Percentiles rank a stretch among this genome's conserved stretches.
Evolutionary conservation across 2,113 vertebrate species (phyloP).

Genomic region (Symphodus melops): DNA sequence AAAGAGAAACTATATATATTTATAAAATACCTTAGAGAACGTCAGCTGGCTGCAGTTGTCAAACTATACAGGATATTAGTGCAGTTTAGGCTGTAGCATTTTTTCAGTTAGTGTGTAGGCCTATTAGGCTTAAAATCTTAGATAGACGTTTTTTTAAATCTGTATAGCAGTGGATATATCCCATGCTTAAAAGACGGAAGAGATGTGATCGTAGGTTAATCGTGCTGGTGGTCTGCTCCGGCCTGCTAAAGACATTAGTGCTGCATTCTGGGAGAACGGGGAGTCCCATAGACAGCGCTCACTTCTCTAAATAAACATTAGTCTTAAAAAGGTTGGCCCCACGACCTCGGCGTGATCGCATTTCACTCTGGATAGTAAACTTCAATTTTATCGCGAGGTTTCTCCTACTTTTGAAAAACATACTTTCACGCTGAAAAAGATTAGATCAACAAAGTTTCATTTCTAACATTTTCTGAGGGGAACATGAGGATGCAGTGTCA

Average conservation of each 20-base stretch:
- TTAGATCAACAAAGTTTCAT: slow-evolving; percentile 77
- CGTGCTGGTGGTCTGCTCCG: slow-evolving; percentile 70
- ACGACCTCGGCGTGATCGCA: slow-evolving; percentile 90
- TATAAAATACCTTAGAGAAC: no score
- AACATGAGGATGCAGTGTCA: slow-evolving; percentile 26
- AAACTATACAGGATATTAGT: no score
- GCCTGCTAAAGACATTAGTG: slow-evolving; percentile 94
- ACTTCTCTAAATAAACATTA: slow-evolving; percentile 99
- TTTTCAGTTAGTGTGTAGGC: no score
- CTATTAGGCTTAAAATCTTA: no score
- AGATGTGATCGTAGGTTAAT: slow-evolving; percentile 24
- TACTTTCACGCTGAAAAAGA: slow-evolving; percentile 70
- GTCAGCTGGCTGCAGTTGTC: no score
- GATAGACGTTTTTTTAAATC: neutral
- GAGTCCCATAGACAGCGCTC: slow-evolving; percentile 93
- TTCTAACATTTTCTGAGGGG: slow-evolving; percentile 60
- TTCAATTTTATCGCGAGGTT: slow-evolving; percentile 80
- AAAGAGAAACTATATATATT: neutral
- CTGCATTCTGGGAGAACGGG: slow-evolving; percentile 86
- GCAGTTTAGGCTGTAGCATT: no score
- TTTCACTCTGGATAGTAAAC: slow-evolving; percentile 88
- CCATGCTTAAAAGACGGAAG: slow-evolving; percentile 27
- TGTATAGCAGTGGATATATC: slow-evolving; percentile 14
- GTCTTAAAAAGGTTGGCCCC: slow-evolving; percentile 98
- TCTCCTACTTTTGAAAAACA: slow-evolving; percentile 75